A percentile compares a stretch with the other conserved stretches of the same genome.
Evolutionary conservation across 1,140 invertebrate species (phyloP).

Genomic region (Pseudoatta argentina): DNA sequence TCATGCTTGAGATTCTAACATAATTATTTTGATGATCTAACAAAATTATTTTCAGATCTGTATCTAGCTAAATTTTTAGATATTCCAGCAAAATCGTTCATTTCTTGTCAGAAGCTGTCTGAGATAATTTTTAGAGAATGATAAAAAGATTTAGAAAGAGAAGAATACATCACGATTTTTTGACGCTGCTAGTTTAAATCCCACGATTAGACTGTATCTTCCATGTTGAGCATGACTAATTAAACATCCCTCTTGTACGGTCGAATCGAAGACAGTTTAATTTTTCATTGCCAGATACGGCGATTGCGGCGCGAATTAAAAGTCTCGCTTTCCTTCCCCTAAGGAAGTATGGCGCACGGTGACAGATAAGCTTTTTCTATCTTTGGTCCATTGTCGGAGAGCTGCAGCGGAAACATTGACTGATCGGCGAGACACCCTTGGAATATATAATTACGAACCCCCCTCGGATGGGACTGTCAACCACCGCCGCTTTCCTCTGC

Average conservation of each 20-base stretch:
- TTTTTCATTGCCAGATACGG: conserved; percentile 83
- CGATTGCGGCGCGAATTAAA: conserved; percentile 83
- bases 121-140: background rate
- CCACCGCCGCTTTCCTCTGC: conserved; percentile 51
- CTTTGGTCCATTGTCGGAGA: conserved; percentile 83
- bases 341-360: conserved; percentile 81
- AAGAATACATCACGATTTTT: background rate
- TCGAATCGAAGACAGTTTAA: conserved; percentile 70
- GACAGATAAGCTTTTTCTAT: conserved; percentile 86
- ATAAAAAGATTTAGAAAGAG: background rate
- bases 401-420: conserved; percentile 86
- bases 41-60: too few species aligned
- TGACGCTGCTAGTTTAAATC: background rate
- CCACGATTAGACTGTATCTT: conserved; percentile 14
- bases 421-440: conserved; percentile 85
- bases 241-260: conserved; percentile 38
- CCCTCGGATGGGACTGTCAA: conserved; percentile 61
- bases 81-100: too few species aligned
- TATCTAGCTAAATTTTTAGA: too few species aligned
- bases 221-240: conserved; percentile 43
- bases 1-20: too few species aligned
- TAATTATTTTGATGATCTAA: too few species aligned
- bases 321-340: conserved; percentile 75
- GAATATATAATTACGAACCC: conserved; percentile 86
- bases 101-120: too few species aligned